Conservation (phyloP, 2,113 vertebrate genomes). For the Mellivora capensis region DNA sequence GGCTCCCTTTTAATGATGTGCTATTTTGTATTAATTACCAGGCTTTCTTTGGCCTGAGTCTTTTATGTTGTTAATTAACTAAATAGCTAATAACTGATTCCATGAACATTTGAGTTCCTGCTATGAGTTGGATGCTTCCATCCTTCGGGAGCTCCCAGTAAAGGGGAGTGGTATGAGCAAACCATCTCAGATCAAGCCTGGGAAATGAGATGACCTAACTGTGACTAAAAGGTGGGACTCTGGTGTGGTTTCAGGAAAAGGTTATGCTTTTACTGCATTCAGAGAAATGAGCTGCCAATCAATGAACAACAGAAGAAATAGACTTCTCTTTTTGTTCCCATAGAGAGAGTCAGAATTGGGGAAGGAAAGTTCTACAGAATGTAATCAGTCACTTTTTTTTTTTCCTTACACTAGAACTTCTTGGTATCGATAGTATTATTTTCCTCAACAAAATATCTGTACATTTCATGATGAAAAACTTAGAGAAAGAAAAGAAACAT, state of each 20-base stretch:
- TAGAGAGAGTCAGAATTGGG: background rate
- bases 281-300: background rate
- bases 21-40: background rate
- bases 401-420: background rate
- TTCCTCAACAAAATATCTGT: background rate
- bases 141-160: background rate
- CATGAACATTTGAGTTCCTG: background rate
- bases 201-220: too few species aligned
- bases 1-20: background rate
- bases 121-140: background rate
- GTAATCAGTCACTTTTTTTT: background rate
- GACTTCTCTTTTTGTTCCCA: background rate
- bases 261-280: background rate
- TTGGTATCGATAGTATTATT: background rate
- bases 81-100: background rate
- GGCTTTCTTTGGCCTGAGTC: background rate
- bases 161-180: background rate
- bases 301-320: background rate
- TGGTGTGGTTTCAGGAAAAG: background rate
- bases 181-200: background rate
- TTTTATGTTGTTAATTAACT: background rate
- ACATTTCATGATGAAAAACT: background rate
- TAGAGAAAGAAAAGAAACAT: background rate
- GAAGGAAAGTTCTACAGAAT: background rate
- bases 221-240: too few species aligned